These are phyloP conservation scores for Tortrix viridana DNA, from an alignment of 2,888 invertebrate genomes.

Conservation along the genomic window DNA sequence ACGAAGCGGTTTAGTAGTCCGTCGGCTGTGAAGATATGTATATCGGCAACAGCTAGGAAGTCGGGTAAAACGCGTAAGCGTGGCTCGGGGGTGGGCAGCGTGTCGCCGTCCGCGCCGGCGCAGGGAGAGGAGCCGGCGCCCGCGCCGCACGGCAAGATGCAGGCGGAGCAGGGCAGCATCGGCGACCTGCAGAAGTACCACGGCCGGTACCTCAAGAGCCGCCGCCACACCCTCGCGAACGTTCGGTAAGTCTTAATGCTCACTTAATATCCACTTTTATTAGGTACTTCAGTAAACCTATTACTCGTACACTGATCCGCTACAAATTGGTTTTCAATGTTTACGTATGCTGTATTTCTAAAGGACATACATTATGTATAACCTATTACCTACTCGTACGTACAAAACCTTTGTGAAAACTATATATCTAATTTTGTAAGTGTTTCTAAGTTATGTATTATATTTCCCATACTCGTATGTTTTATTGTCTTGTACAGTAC, in stretches of 20 bases:
- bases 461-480: no score
- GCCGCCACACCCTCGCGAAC: slow-evolving; percentile 95
- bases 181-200: slow-evolving; percentile 95
- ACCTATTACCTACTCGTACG: not conserved
- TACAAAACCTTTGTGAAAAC: not conserved
- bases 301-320: not conserved
- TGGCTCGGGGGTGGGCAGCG: slow-evolving; percentile 69
- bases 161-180: slow-evolving; percentile 96
- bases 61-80: slow-evolving; percentile 81
- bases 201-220: slow-evolving; percentile 92
- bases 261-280: not conserved
- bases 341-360: not conserved
- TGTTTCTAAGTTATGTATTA: no score
- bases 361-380: not conserved
- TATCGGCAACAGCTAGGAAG: slow-evolving; percentile 82
- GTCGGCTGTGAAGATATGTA: slow-evolving; percentile 84
- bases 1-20: slow-evolving; percentile 83
- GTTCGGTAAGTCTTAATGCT: slow-evolving; percentile 90
- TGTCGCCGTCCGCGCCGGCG: slow-evolving; percentile 56
- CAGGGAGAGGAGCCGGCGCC: slow-evolving; percentile 67
- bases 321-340: not conserved
- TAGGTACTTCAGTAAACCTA: not conserved
- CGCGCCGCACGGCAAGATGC: slow-evolving; percentile 88
- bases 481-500: no score
- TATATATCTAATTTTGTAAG: not conserved